Evolutionary conservation across 2,113 vertebrate genomes (phyloP), one percentile per base, ranked within the genome.

Genomic region (Globicephala melas): DNA sequence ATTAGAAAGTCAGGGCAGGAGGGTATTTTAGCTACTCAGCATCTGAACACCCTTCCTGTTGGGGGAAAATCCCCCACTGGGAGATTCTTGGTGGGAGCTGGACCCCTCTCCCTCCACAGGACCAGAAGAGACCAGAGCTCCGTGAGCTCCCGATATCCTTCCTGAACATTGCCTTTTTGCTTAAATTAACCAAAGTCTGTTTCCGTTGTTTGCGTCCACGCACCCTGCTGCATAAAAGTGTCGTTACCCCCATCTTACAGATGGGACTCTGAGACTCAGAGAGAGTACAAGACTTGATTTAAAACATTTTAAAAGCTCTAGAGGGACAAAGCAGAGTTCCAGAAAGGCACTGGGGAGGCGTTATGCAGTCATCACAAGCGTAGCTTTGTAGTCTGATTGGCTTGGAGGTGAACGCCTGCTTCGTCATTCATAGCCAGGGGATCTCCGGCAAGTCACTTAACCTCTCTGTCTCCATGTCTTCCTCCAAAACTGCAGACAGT

Each of bases 331-430:
- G 28, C 63, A 84, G 44, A 65, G 26, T 47, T n/a, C 1, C 71
- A 9, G 6, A 53, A 58, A 50, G 28, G n/a, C 2, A 2, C 21
- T 0, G 23, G 13, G 77, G 71, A 23, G 8, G 36, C 23, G 12
- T 1, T 1, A 14, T 5, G 13, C 3, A 0, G 6, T 38, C 20
- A 3, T 2, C 0, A 2, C 0, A 4, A 23, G 26, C 14, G 6
- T 2, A 17, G n/a, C 88, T 70, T 8, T 28, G 23, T 8, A 8
- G 58, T 26, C 31, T 18, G 55, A 38, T 1, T 13, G 89, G 41
- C 84, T 25, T 2, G n/a, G 41, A 47, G 5, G 1, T 7, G 62
- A 55, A 53, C 0, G 1, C 9, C 33, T 21, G 38, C 12, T 50
- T 47, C 23, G 10, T 36, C 44, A 15, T 10, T 41, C 15, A 15